These are phyloP conservation scores for Eupithecia inturbata DNA, from an alignment of 2,888 invertebrate genomes.

Conservation along the genomic window DNA sequence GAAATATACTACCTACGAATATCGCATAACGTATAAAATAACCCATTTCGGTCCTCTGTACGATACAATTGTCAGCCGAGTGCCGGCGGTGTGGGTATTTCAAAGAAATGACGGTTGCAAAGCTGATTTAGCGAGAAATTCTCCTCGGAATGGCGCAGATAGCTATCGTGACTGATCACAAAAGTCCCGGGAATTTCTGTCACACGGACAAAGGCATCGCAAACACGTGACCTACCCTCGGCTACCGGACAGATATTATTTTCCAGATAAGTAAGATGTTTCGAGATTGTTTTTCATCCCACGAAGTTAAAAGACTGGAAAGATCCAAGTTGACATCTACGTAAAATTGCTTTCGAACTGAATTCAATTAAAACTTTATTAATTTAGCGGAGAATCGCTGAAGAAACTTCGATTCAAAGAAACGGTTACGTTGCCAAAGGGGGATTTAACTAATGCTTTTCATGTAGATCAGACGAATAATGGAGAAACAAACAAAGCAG, in stretches of 20 bases:
- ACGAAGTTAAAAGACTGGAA: slow-evolving; percentile 45
- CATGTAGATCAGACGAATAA: slow-evolving; percentile 45
- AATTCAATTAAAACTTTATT: slow-evolving; percentile 83
- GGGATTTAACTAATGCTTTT: slow-evolving; percentile 76
- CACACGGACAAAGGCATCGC: slow-evolving; percentile 61
- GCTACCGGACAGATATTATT: slow-evolving; percentile 36
- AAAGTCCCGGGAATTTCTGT: slow-evolving; percentile 55
- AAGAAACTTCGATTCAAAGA: slow-evolving; percentile 69
- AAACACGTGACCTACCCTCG: slow-evolving; percentile 51
- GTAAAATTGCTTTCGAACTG: slow-evolving; percentile 70
- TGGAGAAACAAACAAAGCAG: background rate
- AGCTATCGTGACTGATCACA: slow-evolving; percentile 61
- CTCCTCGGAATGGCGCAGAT: slow-evolving; percentile 55
- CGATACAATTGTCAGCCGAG: slow-evolving; percentile 32
- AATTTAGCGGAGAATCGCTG: slow-evolving; percentile 76
- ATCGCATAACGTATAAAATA: slow-evolving; percentile 26
- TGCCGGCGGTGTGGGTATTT: slow-evolving; percentile 43
- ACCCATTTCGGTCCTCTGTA: slow-evolving; percentile 20
- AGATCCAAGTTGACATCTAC: slow-evolving; percentile 61
- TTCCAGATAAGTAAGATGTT: slow-evolving; percentile 34
- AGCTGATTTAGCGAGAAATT: slow-evolving; percentile 61
- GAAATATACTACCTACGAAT: slow-evolving; percentile 46
- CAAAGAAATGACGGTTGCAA: slow-evolving; percentile 50
- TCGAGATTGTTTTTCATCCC: slow-evolving; percentile 31
- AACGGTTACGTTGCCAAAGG: slow-evolving; percentile 71